phyloP scores from a whole-genome alignment of 2,888 invertebrate genomes.

The Mellilla xanthometata region DNA sequence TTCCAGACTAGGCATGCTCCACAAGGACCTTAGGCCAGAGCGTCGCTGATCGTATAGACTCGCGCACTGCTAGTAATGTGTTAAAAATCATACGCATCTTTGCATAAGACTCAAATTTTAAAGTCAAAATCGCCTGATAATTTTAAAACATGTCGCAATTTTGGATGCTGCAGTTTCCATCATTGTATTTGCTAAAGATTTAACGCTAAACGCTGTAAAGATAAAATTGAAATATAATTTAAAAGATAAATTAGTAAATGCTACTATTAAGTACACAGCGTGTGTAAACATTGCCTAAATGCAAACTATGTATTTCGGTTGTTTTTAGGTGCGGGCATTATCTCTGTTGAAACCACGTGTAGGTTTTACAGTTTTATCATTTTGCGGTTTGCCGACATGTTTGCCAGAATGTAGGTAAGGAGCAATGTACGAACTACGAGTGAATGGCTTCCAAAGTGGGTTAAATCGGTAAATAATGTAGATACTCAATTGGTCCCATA shows the following conservation, averaged over 20 bases:
- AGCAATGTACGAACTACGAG: constrained; percentile 10
- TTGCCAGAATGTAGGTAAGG: constrained; percentile 2
- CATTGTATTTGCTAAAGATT: constrained; percentile 19
- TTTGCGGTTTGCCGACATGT: constrained; percentile 10
- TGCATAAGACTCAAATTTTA: too few species aligned
- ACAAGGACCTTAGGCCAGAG: too few species aligned
- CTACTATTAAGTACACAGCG: constrained; percentile 19
- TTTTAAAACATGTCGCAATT: constrained; percentile 13
- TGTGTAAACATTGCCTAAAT: constrained; percentile 40
- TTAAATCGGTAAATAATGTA: constrained; percentile 1
- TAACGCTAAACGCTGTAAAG: constrained; percentile 12
- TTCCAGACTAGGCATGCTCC: too few species aligned
- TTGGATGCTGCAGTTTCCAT: constrained; percentile 10
- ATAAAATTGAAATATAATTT: constrained; percentile 11
- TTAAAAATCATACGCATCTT: too few species aligned
- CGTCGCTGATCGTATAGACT: too few species aligned
- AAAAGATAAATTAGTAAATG: constrained; percentile 10
- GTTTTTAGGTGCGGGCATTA: constrained; percentile 41
- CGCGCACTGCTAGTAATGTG: too few species aligned
- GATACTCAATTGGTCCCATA: too few species aligned
- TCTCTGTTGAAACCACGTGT: constrained; percentile 16
- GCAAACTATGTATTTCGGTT: constrained; percentile 51
- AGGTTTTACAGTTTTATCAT: constrained; percentile 19
- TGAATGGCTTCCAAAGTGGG: constrained; percentile 10
- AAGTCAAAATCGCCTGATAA: background rate